These are phyloP conservation scores for Platorchestia sp. DNA, from an alignment of 1,140 invertebrate genomes.

Conservation along the genomic window DNA sequence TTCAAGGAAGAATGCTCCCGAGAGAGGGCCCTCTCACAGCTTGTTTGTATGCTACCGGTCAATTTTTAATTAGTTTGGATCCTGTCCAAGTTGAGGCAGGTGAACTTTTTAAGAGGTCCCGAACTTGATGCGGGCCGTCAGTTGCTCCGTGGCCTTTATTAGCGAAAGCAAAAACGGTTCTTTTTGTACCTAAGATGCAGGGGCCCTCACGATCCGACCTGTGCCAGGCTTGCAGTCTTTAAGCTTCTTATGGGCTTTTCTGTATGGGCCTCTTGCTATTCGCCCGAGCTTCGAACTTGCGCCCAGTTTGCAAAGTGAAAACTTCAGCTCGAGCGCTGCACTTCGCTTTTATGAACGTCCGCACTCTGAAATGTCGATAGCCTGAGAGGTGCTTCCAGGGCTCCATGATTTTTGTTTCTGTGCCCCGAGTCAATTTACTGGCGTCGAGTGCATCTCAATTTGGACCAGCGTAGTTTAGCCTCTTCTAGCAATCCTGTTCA, in stretches of 20 bases:
- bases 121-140: conserved; percentile 15
- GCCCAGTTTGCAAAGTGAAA: background rate
- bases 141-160: conserved; percentile 28
- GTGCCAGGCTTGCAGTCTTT: conserved; percentile 35
- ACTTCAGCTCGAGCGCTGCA: background rate
- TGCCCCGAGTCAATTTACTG: background rate
- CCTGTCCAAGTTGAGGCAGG: conserved; percentile 46
- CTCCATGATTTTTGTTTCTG: background rate
- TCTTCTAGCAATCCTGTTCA: background rate
- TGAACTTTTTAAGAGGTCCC: conserved; percentile 41
- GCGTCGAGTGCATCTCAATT: background rate
- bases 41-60: conserved; percentile 2
- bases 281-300: background rate
- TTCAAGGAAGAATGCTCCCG: background rate
- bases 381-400: background rate
- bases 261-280: conserved; percentile 17
- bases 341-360: background rate
- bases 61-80: conserved; percentile 48
- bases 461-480: background rate
- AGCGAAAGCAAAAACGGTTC: background rate
- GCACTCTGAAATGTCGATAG: background rate
- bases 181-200: background rate
- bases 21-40: conserved; percentile 1
- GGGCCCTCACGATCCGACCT: background rate
- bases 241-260: conserved; percentile 39